Base-by-base conservation (phyloP, 2,888 invertebrate genomes). In the Acronicta leporina region DNA sequence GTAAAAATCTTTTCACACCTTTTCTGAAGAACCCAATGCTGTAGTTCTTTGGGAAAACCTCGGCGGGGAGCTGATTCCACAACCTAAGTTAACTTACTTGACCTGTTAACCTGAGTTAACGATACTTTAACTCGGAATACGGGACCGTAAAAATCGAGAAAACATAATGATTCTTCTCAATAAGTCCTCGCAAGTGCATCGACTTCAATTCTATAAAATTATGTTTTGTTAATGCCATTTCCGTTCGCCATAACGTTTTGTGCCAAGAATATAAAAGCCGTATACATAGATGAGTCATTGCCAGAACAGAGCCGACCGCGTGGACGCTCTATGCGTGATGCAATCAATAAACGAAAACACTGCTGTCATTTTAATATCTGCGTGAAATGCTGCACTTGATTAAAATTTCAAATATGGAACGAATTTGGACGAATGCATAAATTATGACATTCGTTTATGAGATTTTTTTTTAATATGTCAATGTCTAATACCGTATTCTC, bases 251-350 rank as follows among this genome's bases (percentile, higher is more conserved):
- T 75, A 51, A 63, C 69, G 80, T 79, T 81, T 77, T 70, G 83
- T 86, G 87, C 87, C 86, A 87, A 87, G 85, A 86, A 81, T 83
- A 83, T 73, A 82, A 82, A 77, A 77, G 76, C 74, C 59, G 58
- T 57, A 54, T 57, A 55, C 53, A 74, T 59, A 72, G 68, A 71
- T 87, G 89, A 88, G 63, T 88, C 88, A 89, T 57, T 76, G 79
- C 75, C 81, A 80, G 75, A 72, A 73, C 65, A 75, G 30, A 59
- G 33, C 46, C 33, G 44, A 61, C 47, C 57, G 66, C 53, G 57
- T 66, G 79, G 68, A 55, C 62, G 66, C 54, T 63, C 53, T 73
- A 84, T 79, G 75, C 76, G 67, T 75, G 73, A 84, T 80, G 81
- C 70, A 78, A 81, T 76, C 81, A 83, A 76, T 69, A 75, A 75